Evolutionary conservation across 2,888 invertebrate genomes (phyloP).

Genomic region (Folsomia manolachei): DNA sequence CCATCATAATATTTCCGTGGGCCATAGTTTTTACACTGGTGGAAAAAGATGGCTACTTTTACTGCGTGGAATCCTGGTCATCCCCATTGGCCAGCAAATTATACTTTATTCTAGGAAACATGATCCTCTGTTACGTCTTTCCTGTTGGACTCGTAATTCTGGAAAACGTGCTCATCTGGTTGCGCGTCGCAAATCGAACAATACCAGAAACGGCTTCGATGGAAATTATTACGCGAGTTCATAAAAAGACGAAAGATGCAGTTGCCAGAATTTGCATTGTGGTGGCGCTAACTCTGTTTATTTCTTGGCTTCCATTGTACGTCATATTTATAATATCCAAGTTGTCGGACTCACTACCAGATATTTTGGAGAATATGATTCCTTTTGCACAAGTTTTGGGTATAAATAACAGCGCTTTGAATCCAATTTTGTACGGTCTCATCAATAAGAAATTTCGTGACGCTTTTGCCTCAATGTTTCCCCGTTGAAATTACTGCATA

Average conservation of each 20-base stretch:
- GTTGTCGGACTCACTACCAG: conserved; percentile 67
- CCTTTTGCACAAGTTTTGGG: conserved; percentile 88
- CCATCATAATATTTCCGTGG: conserved; percentile 54
- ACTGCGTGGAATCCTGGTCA: conserved; percentile 83
- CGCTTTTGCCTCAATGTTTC: conserved; percentile 70
- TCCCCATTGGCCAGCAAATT: conserved; percentile 73
- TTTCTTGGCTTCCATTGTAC: conserved; percentile 90
- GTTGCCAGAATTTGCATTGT: conserved; percentile 91
- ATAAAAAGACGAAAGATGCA: conserved; percentile 89
- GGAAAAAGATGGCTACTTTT: conserved; percentile 56
- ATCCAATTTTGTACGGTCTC: conserved; percentile 89
- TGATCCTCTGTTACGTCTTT: conserved; percentile 83
- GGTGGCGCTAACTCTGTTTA: conserved; percentile 83
- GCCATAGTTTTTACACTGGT: conserved; percentile 53
- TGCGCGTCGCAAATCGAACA: conserved; percentile 79
- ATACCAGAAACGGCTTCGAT: conserved; percentile 66
- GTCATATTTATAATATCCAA: conserved; percentile 82
- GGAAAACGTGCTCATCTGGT: conserved; percentile 88
- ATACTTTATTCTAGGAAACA: conserved; percentile 83
- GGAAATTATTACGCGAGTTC: conserved; percentile 60
- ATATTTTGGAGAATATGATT: conserved; percentile 63
- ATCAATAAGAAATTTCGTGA: conserved; percentile 90
- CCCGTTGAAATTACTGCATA: too few species aligned
- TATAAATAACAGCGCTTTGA: conserved; percentile 89
- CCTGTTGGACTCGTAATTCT: conserved; percentile 86